Evolutionary conservation across 2,113 vertebrate genomes (phyloP).

Genomic region (Heliornis fulica): DNA sequence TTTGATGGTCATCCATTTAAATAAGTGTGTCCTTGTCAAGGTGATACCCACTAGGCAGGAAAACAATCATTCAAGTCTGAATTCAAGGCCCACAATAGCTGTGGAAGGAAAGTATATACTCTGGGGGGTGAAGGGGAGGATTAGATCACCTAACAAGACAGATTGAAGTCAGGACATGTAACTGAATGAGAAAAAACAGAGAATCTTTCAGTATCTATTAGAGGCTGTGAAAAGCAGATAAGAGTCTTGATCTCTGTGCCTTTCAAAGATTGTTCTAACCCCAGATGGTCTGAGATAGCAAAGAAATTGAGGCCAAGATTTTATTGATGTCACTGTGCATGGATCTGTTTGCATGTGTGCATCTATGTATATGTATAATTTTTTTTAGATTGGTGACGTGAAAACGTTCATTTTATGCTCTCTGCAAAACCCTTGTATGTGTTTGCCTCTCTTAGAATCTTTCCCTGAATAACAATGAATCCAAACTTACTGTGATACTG

Average conservation of each 20-base stretch:
- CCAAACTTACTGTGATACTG: not conserved
- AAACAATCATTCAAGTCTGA: not conserved
- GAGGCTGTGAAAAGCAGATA: not conserved
- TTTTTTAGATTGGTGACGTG: not conserved
- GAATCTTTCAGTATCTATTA: not conserved
- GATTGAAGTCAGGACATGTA: not conserved
- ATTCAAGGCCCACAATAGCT: not conserved
- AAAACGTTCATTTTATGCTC: not conserved
- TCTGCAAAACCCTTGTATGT: not conserved
- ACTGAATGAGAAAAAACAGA: not conserved
- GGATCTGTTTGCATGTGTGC: not conserved
- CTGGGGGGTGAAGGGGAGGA: not conserved
- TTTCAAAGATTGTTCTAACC: not conserved
- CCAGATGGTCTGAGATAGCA: not conserved
- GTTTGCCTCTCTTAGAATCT: not conserved
- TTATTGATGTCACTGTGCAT: not conserved
- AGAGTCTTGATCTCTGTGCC: not conserved
- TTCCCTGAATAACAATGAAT: not conserved
- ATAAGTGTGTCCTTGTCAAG: not conserved
- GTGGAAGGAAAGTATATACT: not conserved
- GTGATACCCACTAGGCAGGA: not conserved
- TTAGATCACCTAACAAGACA: not conserved
- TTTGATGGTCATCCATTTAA: not conserved
- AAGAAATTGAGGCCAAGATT: not conserved
- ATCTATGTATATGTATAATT: not conserved